These are phyloP conservation scores for Noctua fimbriata DNA, from an alignment of 2,888 invertebrate genomes.

Conservation along the genomic window DNA sequence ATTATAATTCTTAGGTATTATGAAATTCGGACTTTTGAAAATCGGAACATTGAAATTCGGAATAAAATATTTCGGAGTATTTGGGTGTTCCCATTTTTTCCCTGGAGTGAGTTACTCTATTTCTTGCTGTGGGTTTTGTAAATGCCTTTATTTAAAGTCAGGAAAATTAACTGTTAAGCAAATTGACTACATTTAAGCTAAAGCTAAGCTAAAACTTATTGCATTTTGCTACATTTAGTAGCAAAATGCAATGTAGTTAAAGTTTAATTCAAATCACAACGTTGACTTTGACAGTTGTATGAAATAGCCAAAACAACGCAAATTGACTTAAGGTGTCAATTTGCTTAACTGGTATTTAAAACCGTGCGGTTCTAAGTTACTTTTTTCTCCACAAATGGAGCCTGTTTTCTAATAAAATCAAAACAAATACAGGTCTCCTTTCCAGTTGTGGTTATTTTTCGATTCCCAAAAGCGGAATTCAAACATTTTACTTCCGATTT, in stretches of 20 bases:
- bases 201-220: too few relatives aligned
- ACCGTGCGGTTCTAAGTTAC: not conserved
- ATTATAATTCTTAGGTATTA: too few relatives aligned
- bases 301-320: not conserved
- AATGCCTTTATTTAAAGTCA: not conserved
- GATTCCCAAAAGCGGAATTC: not conserved
- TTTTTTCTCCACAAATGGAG: not conserved
- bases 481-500: constrained; percentile 14
- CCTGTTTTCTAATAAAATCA: not conserved
- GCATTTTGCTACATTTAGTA: too few relatives aligned
- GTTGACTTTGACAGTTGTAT: too few relatives aligned
- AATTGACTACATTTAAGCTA: not conserved
- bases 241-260: too few relatives aligned
- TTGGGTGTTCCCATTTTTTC: too few relatives aligned
- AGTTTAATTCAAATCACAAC: too few relatives aligned
- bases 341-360: too few relatives aligned
- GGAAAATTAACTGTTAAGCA: not conserved
- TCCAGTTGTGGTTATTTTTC: not conserved
- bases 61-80: too few relatives aligned
- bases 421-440: too few relatives aligned
- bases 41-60: too few relatives aligned
- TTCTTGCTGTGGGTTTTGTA: constrained; percentile 23
- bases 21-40: too few relatives aligned
- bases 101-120: not conserved
- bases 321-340: not conserved